Evolutionary conservation across 2,888 invertebrate species (phyloP).

Genomic region (Mactromeris polynyma): DNA sequence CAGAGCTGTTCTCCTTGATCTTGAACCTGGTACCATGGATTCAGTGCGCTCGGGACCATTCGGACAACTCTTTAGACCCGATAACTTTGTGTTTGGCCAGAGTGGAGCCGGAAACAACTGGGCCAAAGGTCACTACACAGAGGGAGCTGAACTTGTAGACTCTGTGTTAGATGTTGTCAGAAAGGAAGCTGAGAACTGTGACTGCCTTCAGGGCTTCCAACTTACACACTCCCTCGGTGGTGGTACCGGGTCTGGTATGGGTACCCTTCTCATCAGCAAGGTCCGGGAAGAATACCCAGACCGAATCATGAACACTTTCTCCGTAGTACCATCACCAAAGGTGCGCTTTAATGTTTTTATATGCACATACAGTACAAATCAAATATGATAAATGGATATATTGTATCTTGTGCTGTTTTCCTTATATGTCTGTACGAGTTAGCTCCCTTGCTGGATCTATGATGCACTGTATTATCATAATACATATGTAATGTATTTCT

Average conservation of each 20-base stretch:
- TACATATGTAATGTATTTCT: too few relatives aligned
- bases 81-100: conserved; percentile 95
- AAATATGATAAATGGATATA: neutral
- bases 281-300: conserved; percentile 82
- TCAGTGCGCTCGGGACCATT: conserved; percentile 89
- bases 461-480: too few relatives aligned
- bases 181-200: conserved; percentile 82
- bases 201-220: conserved; percentile 81
- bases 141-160: conserved; percentile 90
- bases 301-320: conserved; percentile 95
- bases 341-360: conserved; percentile 66
- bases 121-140: conserved; percentile 95
- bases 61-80: conserved; percentile 88
- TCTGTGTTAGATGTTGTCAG: conserved; percentile 83
- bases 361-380: neutral
- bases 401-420: neutral
- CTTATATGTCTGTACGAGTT: neutral
- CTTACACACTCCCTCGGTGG: conserved; percentile 80
- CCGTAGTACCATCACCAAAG: conserved; percentile 95
- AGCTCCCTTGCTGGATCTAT: neutral
- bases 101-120: conserved; percentile 80
- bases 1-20: conserved; percentile 96
- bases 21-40: conserved; percentile 99
- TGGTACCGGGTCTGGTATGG: conserved; percentile 81
- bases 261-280: conserved; percentile 80